A percentile compares a stretch with the other conserved stretches of the same genome.
Conservation (phyloP, 2,797 vertebrate species). For the Myiotriccus ornatus region DNA sequence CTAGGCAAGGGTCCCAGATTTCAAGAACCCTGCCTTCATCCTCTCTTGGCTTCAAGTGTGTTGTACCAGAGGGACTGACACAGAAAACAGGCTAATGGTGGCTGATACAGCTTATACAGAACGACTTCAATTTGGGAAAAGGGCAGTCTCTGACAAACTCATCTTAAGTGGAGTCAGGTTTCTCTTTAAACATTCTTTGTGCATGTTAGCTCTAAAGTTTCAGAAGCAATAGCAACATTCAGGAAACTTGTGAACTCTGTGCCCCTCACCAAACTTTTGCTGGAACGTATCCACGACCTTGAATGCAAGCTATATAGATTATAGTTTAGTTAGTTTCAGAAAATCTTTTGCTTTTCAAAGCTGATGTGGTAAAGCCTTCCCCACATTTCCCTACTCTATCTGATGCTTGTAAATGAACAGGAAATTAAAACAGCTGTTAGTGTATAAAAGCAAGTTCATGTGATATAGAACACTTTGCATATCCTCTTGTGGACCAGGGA, state of each 20-base stretch:
- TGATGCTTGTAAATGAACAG: background rate
- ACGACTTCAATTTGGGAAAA: background rate
- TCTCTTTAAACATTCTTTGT: background rate
- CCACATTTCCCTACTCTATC: background rate
- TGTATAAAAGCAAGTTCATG: background rate
- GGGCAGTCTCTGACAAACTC: background rate
- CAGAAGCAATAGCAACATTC: background rate
- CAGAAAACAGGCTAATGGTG: background rate
- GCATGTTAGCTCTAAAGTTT: background rate
- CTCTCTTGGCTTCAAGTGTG: background rate
- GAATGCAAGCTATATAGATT: background rate
- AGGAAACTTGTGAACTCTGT: background rate
- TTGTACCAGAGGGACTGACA: background rate
- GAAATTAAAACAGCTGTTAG: background rate
- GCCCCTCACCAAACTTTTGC: background rate
- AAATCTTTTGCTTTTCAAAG: background rate
- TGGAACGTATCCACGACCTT: background rate
- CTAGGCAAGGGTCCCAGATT: conserved; percentile 54
- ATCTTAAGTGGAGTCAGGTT: background rate
- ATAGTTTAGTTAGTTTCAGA: background rate
- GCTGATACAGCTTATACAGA: background rate
- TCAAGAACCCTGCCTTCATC: conserved; percentile 23
- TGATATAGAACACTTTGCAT: background rate
- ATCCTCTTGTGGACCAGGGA: background rate
- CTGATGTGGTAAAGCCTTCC: background rate